Evolutionary conservation across 1,140 invertebrate genomes (phyloP).

Genomic region (Drosophila melanica): DNA sequence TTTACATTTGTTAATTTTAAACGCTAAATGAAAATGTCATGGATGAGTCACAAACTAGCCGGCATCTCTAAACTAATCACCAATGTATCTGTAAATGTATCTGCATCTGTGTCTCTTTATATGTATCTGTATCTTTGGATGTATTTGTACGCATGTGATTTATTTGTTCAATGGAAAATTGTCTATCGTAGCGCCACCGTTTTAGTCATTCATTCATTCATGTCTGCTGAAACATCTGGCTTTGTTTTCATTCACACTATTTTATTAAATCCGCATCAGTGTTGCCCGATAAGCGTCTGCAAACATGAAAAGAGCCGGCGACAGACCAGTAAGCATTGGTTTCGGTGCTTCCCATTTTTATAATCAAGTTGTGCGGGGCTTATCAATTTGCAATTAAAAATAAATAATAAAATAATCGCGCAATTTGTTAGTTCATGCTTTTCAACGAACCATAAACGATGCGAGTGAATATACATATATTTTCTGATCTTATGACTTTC

Average conservation of each 20-base stretch:
- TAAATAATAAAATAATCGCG: background rate
- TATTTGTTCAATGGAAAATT: slow-evolving; percentile 64
- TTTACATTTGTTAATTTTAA: slow-evolving; percentile 55
- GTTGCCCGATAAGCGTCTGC: background rate
- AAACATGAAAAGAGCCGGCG: background rate
- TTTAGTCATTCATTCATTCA: slow-evolving; percentile 64
- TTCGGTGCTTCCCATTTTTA: background rate
- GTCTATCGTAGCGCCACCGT: slow-evolving; percentile 27
- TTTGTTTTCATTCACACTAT: slow-evolving; percentile 20
- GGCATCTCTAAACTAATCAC: slow-evolving; percentile 21
- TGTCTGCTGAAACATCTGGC: slow-evolving; percentile 52
- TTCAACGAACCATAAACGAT: background rate
- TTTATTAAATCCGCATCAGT: background rate
- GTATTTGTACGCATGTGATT: slow-evolving; percentile 13
- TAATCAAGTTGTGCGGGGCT: background rate
- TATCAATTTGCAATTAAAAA: background rate
- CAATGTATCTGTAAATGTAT: background rate
- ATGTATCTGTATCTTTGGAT: background rate
- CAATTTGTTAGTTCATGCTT: background rate
- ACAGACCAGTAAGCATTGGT: background rate
- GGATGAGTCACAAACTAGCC: slow-evolving; percentile 53
- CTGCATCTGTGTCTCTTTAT: slow-evolving; percentile 18
- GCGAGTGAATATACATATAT: background rate
- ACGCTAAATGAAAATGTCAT: slow-evolving; percentile 59
- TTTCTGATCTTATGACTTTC: background rate